These are phyloP conservation scores for Sinohyriopsis cumingii DNA, from an alignment of 2,888 invertebrate genomes.

Conservation along the genomic window DNA sequence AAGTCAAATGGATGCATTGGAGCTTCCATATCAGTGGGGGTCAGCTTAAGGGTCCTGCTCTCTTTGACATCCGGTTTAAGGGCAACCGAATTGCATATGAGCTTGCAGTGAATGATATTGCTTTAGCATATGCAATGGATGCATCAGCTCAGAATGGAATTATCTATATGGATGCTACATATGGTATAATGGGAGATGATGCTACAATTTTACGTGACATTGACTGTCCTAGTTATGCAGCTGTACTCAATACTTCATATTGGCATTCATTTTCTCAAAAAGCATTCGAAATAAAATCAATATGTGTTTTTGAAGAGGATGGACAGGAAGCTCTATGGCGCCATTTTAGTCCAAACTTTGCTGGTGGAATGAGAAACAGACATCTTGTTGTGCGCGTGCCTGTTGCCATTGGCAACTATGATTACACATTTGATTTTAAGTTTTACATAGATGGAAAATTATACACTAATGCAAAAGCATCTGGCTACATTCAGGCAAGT, in stretches of 20 bases:
- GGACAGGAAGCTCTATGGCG: conserved; percentile 49
- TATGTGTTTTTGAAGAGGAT: conserved; percentile 55
- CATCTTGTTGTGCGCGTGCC: conserved; percentile 45
- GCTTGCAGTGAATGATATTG: conserved; percentile 51
- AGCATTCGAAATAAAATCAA: conserved; percentile 25
- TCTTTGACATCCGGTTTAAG: conserved; percentile 48
- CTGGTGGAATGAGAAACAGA: conserved; percentile 40
- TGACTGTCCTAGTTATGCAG: conserved; percentile 54
- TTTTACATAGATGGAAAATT: conserved; percentile 49
- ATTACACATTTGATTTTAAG: conserved; percentile 51
- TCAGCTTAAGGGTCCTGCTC: conserved; percentile 41
- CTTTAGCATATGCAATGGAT: conserved; percentile 32
- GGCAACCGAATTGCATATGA: conserved; percentile 54
- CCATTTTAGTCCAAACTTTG: conserved; percentile 32
- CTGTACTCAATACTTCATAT: conserved; percentile 39
- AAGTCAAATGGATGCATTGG: conserved; percentile 56
- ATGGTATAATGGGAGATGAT: conserved; percentile 42
- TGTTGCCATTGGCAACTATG: conserved; percentile 50
- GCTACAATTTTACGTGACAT: conserved; percentile 36
- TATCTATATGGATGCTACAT: conserved; percentile 48
- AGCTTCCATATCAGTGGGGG: conserved; percentile 46
- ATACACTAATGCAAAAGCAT: conserved; percentile 34
- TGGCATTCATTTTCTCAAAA: conserved; percentile 32
- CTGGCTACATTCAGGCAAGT: conserved; percentile 44
- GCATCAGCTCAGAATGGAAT: conserved; percentile 29